Evolutionary conservation across 2,797 vertebrate species (phyloP), one percentile per base, ranked within the genome.

Genomic region (Heliangelus exortis): DNA sequence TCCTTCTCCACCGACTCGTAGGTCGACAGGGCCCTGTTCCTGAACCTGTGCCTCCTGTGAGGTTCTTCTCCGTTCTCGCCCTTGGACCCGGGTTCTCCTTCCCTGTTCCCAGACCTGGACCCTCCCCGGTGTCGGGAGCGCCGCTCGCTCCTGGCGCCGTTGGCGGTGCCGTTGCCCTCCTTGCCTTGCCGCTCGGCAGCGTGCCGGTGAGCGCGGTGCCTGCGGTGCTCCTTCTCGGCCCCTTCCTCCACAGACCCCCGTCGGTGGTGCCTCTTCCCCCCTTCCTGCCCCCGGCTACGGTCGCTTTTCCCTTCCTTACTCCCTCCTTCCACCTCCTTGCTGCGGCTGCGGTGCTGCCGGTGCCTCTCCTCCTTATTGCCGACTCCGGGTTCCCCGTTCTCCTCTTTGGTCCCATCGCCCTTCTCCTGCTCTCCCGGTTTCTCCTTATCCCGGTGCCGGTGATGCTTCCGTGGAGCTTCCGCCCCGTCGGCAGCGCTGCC

Each of bases 301-400:
- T 99, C 98, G 0, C 95, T 74, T 39, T 97, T 97, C 66, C 96
- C 95, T 53, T 98, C 97, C 83, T 98, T 98, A 75, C 97, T 97
- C 4, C 96, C 96, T 0, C 97, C 93, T 76, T 98, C 97, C 2
- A 97, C 97, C 65, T 99, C 98, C 95, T 98, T 99, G 96, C 98
- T 98, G 84, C 96, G 98, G 92, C 98, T 99, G 88, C 98, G 98
- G 95, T 98, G 98, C 7, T 98, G 96, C 7, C 98, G 97, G 43
- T 97, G 97, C 3, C 97, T 84, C 12, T 98, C 98, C 7, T 98
- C 98, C 71, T 97, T 98, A 11, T 72, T 90, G 31, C 95, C 96
- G 1, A 26, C 5, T 0, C 81, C 97, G 0, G 91, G 61, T 31
- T 98, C 98, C 0, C 97, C 97, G 0, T 98, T 98, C 72, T 99